Conservation (phyloP, 2,888 invertebrate species). For the Leptopterna dolabrata region DNA sequence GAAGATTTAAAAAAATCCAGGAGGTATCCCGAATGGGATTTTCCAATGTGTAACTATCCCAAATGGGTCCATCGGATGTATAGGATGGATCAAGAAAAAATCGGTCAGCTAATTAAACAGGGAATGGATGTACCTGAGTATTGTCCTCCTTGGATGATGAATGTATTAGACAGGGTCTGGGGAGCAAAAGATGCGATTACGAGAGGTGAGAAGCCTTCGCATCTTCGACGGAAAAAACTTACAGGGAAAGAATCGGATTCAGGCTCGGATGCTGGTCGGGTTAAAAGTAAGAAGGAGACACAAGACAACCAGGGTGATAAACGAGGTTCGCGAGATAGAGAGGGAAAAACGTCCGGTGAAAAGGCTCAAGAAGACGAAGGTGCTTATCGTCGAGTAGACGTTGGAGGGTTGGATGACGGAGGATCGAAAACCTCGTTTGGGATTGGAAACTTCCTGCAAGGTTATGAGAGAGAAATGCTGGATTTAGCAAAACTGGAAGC, state of each 20-base stretch:
- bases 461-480: slow-evolving; percentile 13
- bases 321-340: neutral
- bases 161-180: neutral
- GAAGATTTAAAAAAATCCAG: neutral
- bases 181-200: neutral
- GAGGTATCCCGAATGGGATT: slow-evolving; percentile 35
- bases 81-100: slow-evolving; percentile 47
- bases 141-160: neutral
- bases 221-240: neutral
- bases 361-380: neutral
- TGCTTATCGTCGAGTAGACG: neutral
- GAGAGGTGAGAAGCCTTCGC: neutral
- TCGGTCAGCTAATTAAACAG: slow-evolving; percentile 38
- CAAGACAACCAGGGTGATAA: neutral
- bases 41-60: slow-evolving; percentile 49
- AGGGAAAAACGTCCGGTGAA: neutral
- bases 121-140: slow-evolving; percentile 2
- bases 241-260: neutral
- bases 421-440: neutral
- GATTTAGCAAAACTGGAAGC: neutral
- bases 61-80: slow-evolving; percentile 44
- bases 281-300: neutral
- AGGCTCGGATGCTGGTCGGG: neutral
- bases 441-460: neutral
- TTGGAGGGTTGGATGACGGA: neutral